Conservation (phyloP, 1,140 invertebrate species). For the Andrena cerasifolii region DNA sequence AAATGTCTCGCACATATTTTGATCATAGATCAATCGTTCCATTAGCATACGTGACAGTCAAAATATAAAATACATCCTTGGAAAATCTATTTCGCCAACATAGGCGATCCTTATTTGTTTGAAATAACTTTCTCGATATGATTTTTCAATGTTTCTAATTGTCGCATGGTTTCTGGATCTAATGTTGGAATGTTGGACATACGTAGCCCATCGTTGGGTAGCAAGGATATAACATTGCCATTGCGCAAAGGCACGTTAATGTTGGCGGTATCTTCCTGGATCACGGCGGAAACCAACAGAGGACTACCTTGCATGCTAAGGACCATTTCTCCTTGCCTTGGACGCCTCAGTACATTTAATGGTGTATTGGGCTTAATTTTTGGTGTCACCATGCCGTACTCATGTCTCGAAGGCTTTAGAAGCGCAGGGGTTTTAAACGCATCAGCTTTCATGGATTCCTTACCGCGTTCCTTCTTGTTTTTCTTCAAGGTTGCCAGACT, state of each 20-base stretch:
- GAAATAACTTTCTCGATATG: conserved; percentile 83
- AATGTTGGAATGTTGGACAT: conserved; percentile 83
- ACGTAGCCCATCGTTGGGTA: conserved; percentile 83
- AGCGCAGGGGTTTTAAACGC: conserved; percentile 71
- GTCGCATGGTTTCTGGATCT: conserved; percentile 80
- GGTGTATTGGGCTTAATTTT: conserved; percentile 84
- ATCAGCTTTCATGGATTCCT: conserved; percentile 24
- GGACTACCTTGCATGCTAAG: conserved; percentile 87
- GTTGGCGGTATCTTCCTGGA: conserved; percentile 83
- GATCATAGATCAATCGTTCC: neutral
- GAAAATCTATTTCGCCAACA: neutral
- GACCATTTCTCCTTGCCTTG: conserved; percentile 86
- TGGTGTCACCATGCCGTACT: conserved; percentile 72
- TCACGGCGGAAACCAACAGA: conserved; percentile 82
- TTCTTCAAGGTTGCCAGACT: conserved; percentile 46
- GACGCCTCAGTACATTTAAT: conserved; percentile 84
- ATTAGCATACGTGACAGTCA: neutral
- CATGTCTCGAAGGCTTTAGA: conserved; percentile 21
- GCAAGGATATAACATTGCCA: conserved; percentile 84
- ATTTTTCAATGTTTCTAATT: conserved; percentile 83
- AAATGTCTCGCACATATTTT: neutral
- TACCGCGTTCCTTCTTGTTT: neutral
- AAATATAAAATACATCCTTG: neutral
- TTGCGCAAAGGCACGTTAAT: conserved; percentile 85
- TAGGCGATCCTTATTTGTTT: conserved; percentile 41